Base-by-base conservation (phyloP, 2,888 invertebrate genomes). In the Caenorhabditis sinica region DNA sequence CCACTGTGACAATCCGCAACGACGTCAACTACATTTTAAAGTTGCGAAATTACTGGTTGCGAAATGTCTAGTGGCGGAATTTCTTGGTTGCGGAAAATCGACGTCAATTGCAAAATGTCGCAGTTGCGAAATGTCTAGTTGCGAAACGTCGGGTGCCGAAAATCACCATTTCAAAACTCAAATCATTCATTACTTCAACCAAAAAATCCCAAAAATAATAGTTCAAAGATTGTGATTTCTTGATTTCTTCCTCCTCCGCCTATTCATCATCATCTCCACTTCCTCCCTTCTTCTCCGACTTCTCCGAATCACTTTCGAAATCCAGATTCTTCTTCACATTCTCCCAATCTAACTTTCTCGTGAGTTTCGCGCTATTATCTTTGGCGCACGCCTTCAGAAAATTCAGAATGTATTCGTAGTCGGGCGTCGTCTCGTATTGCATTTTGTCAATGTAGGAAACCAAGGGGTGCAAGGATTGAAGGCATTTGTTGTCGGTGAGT, bases 291-390 rank as follows among this genome's bases (percentile, higher is more conserved):
- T 79, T 79, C 20, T 79, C 79, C 79, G 79, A 79, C 36, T 65
- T 79, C 43, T 79, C 79, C 71, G 79, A 79, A 2, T 79, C 79
- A 33, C 77, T 79, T 3, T 80, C 84, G 40, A 84, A 81, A 58
- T 66, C 69, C 63, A 82, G 80, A 13, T 13, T 11, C 68, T 85
- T 83, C 33, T 79, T 85, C 85, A 86, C 13, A 11, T 81, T 81
- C 0, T 74, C 33, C 87, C 87, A 87, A 68, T 87, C 87, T 25
- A 84, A 40, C 20, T 84, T 82, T 43, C 71, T 51, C 13, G 53
- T 56, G 23, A 79, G 40, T n/a, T 83, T 83, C 28, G 79, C 65
- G 13, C 74, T 74, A 2, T 75, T 63, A 28, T 82, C 82, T 9
- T 58, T 77, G 33, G 85, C 82, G 20, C 60, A 66, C 2, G 75